Percentiles rank a stretch among this genome's conserved stretches.
Evolutionary conservation across 1,140 invertebrate species (phyloP).

Genomic region (Heliconius congener): DNA sequence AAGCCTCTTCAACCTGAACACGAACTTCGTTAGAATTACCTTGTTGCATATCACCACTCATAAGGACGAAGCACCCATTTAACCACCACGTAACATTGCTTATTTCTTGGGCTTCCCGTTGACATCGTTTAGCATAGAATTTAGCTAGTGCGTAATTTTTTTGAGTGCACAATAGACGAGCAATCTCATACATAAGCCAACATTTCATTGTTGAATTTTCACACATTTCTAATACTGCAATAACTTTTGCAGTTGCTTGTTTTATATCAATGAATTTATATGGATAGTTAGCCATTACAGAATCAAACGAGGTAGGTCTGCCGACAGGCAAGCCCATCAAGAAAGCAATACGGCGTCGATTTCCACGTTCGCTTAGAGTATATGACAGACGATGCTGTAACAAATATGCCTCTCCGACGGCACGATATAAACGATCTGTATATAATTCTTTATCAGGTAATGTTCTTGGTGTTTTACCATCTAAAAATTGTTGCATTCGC

Average conservation of each 20-base stretch:
- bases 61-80: slow-evolving; percentile 77
- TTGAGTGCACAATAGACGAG: slow-evolving; percentile 73
- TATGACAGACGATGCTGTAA: slow-evolving; percentile 69
- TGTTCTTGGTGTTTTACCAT: slow-evolving; percentile 64
- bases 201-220: slow-evolving; percentile 77
- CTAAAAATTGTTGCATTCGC: slow-evolving; percentile 69
- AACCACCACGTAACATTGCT: slow-evolving; percentile 76
- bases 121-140: slow-evolving; percentile 81
- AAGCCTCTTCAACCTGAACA: slow-evolving; percentile 71
- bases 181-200: slow-evolving; percentile 81
- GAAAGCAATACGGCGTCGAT: slow-evolving; percentile 69
- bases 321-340: slow-evolving; percentile 70
- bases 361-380: slow-evolving; percentile 69
- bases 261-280: slow-evolving; percentile 74
- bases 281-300: slow-evolving; percentile 73
- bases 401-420: slow-evolving; percentile 70
- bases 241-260: slow-evolving; percentile 63
- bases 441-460: slow-evolving; percentile 71
- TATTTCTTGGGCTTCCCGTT: slow-evolving; percentile 74
- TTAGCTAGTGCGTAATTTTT: slow-evolving; percentile 81
- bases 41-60: slow-evolving; percentile 79
- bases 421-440: slow-evolving; percentile 67
- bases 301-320: slow-evolving; percentile 69
- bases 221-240: slow-evolving; percentile 65
- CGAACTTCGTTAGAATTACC: slow-evolving; percentile 80